These are phyloP conservation scores for Paradisaea rubra DNA, from an alignment of 2,113 vertebrate species.

Conservation along the genomic window DNA sequence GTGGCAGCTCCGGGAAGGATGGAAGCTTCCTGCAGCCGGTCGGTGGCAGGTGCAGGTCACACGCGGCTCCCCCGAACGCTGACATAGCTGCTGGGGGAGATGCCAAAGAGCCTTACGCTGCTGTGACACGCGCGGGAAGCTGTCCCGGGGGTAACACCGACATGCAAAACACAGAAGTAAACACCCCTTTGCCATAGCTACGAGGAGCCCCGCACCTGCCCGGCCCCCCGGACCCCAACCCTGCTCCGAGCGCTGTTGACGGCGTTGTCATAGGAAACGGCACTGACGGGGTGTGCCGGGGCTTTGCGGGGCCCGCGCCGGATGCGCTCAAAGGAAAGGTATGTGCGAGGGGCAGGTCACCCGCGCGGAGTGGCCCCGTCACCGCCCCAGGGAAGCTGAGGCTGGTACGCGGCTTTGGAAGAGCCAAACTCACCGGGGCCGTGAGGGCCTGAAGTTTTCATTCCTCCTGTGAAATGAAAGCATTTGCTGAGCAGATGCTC, in stretches of 20 bases:
- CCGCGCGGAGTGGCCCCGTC: fast-evolving
- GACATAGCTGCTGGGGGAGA: not conserved
- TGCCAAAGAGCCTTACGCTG: not conserved
- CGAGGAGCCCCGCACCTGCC: not conserved
- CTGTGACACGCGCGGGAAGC: not conserved
- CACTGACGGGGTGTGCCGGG: not conserved
- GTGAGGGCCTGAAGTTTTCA: not conserved
- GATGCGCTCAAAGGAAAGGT: conserved; percentile 44
- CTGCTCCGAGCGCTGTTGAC: not conserved
- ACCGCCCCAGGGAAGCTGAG: not conserved
- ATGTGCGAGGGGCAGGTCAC: not conserved
- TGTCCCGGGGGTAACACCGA: not conserved
- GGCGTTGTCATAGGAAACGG: conserved; percentile 4
- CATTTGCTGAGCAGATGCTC: not conserved
- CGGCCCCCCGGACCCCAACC: not conserved
- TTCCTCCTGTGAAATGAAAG: not conserved
- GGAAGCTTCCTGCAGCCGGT: fast-evolving
- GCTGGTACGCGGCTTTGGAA: not conserved
- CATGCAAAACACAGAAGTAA: conserved; percentile 4
- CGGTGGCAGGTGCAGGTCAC: not conserved
- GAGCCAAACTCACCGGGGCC: not conserved
- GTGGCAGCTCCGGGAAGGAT: not conserved
- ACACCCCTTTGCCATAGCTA: conserved; percentile 41
- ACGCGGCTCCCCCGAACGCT: not conserved
- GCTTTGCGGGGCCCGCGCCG: not conserved